phyloP scores from a whole-genome alignment of 2,888 invertebrate genomes.

The Prenolepis imparis region DNA sequence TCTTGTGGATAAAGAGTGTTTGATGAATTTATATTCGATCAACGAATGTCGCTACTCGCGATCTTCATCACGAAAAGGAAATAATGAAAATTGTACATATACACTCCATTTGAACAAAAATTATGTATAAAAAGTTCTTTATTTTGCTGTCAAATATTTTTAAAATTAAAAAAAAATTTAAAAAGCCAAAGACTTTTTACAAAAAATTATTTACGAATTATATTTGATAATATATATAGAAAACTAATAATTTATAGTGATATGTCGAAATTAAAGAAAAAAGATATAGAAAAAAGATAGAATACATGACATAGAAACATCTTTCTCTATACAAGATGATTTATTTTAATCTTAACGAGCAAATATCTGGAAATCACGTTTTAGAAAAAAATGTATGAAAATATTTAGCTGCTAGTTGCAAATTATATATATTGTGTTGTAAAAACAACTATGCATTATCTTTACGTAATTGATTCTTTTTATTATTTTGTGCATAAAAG shows the following conservation, averaged over 20 bases:
- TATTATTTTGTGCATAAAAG: no score
- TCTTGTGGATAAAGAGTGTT: slow-evolving; percentile 58
- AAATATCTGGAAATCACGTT: no score
- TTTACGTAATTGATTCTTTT: no score
- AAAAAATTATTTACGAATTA: not conserved
- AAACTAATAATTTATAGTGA: slow-evolving; percentile 12
- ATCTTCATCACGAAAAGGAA: not conserved
- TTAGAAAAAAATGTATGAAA: no score
- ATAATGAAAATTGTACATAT: not conserved
- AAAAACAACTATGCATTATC: no score
- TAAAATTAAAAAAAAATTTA: not conserved
- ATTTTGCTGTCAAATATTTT: not conserved
- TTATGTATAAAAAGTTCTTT: not conserved
- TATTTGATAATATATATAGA: not conserved
- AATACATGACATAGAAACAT: no score
- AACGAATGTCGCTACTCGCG: not conserved
- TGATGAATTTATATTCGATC: slow-evolving; percentile 47
- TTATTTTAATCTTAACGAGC: no score
- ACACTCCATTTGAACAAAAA: not conserved
- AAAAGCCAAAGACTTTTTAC: not conserved
- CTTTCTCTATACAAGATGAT: no score
- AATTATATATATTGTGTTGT: no score
- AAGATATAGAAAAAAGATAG: no score
- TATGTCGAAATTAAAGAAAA: not conserved
- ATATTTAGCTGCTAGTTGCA: no score